phyloP scores from a whole-genome alignment of 2,888 invertebrate species.

The Drosophila mulleri region DNA sequence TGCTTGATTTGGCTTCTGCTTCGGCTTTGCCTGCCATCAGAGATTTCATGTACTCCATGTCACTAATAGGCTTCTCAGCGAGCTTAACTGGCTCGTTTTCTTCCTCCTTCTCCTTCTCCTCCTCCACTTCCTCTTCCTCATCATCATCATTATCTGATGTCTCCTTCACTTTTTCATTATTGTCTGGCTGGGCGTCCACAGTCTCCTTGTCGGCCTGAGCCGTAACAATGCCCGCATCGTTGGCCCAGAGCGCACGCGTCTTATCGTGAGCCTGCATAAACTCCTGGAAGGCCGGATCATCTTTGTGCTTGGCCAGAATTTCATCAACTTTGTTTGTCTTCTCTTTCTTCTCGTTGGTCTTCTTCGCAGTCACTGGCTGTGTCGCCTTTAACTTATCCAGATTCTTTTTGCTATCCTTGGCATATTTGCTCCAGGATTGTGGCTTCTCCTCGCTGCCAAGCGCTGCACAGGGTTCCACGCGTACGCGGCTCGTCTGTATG shows the following conservation, averaged over 20 bases:
- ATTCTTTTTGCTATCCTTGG: constrained; percentile 89
- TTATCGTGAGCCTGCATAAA: constrained; percentile 94
- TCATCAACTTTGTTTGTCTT: constrained; percentile 87
- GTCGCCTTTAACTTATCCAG: constrained; percentile 77
- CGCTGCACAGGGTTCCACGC: constrained; percentile 90
- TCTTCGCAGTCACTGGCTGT: constrained; percentile 82
- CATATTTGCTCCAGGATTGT: constrained; percentile 97
- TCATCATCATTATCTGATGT: constrained; percentile 70
- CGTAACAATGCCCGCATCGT: constrained; percentile 85
- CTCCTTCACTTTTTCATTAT: background rate
- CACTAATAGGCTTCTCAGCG: constrained; percentile 91
- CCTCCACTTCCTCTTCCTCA: constrained; percentile 69
- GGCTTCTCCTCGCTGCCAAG: constrained; percentile 91
- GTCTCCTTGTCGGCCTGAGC: constrained; percentile 56
- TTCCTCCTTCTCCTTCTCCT: too few species aligned
- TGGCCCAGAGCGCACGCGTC: constrained; percentile 86
- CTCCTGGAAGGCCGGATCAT: constrained; percentile 95
- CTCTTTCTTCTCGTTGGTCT: constrained; percentile 80
- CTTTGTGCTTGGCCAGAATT: constrained; percentile 91
- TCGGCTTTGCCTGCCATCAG: constrained; percentile 85
- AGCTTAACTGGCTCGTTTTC: constrained; percentile 85
- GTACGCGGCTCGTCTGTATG: constrained; percentile 92
- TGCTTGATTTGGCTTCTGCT: constrained; percentile 13
- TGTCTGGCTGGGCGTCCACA: background rate
- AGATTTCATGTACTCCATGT: constrained; percentile 92